Evolutionary conservation across 2,797 vertebrate species (phyloP), one percentile per base, ranked within the genome.

Genomic region (Myripristis murdjan): DNA sequence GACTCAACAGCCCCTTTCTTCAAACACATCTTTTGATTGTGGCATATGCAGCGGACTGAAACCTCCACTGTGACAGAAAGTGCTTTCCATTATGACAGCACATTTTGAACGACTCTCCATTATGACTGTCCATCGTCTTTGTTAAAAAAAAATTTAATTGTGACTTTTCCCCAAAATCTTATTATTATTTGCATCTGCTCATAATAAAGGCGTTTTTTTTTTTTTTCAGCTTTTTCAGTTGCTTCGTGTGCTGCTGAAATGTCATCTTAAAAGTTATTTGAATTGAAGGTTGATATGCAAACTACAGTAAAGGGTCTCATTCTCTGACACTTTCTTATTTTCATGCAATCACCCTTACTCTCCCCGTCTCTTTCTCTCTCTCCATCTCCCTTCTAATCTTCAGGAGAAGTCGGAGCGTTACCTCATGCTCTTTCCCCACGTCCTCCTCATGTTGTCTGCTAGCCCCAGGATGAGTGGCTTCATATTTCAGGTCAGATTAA

Each of bases 391-490:
- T 51, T 46, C 15, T 20, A 12, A 44, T 2, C 18, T 18, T 47
- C 88, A 99, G 98, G 98, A 99, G 89, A 99, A 97, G 91, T 97
- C 94, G 68, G 98, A 99, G 88, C 94, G 98, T n/a, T 99, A 99
- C 81, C 96, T 99, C 85, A 95, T 99, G 64, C 96, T 99, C 64
- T 99, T 99, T 88, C 96, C 98, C 65, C 97, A 96, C 61, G 94
- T 97, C 76, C 95, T 99, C 75, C 95, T 99, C 31, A 96, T 99
- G 96, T 79, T 99, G 83, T 99, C 98, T 75, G 97, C 97, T 77
- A 99, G 98, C 81, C 97, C 98, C 39, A 95, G 98, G 86, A 99
- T 99, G 98, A 99, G 98, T 64, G 97, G 97, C 20, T 99, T 99
- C 90, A 98, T 99, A 79, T 99, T 98, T 90, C 98, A 99, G 97